Evolutionary conservation across 2,797 vertebrate genomes (phyloP), one percentile per base, ranked within the genome.

Genomic region (Sphaeramia orbicularis): DNA sequence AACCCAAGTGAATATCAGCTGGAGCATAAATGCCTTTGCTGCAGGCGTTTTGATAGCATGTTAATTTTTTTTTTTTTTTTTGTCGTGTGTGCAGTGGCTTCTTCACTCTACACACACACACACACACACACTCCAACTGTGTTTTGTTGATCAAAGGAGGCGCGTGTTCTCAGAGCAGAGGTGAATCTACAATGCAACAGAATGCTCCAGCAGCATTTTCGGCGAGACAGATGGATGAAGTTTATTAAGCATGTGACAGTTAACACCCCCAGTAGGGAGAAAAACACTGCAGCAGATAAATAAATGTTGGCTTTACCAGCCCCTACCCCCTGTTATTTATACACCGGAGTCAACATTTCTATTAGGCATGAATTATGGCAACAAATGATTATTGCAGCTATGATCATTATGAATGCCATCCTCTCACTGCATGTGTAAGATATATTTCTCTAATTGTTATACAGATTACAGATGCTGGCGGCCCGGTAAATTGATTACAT

Each of bases 191-290:
- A 32, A 54, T 53, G 67, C 68, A 63, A 61, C 48, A 59, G 64
- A 24, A 62, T 37, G 40, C 81, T 71, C 62, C 65, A 48, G 41
- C 65, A 69, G 63, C 67, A 37, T 74, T 76, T 57, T 48, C 63
- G 70, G 38, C 50, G 62, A 84, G 74, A 89, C 86, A 91, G 88
- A 91, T 91, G 86, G 83, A 92, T 90, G 87, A 79, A 80, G 84
- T 91, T 88, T 91, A 92, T 91, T 88, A 90, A 84, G 74, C 79
- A 76, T 90, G 80, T 85, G 86, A 84, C 86, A 86, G 85, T 89
- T 76, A 83, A 86, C 76, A 79, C 64, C 72, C 73, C 84, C 72
- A 65, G 64, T 30, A 50, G 83, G 55, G 85, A 67, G 66, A 75
- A 68, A 10, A 71, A 76, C 76, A 78, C 77, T 85, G 69, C 73